These are phyloP conservation scores for Rhinoraja longicauda DNA, from an alignment of 2,797 vertebrate species.

Conservation along the genomic window DNA sequence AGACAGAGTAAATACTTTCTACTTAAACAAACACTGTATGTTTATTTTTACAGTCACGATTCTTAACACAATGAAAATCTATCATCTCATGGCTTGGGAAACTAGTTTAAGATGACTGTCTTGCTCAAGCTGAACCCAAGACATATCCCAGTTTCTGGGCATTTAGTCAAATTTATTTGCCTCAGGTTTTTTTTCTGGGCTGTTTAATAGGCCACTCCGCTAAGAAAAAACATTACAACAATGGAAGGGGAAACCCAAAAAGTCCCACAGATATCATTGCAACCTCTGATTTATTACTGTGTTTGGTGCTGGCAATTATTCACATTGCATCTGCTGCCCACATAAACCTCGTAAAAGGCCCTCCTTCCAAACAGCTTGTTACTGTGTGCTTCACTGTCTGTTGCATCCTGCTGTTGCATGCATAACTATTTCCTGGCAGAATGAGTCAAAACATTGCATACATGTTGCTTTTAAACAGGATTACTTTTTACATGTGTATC, in stretches of 20 bases:
- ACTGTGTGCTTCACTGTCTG: not conserved
- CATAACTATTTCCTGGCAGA: not conserved
- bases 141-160: not conserved
- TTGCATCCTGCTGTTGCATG: not conserved
- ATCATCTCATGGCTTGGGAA: not conserved
- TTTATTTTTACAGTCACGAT: not conserved
- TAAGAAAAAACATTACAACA: not conserved
- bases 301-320: not conserved
- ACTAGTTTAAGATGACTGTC: not conserved
- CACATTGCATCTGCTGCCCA: not conserved
- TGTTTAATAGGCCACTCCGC: not conserved
- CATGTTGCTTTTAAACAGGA: not conserved
- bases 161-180: not conserved
- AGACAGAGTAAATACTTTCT: not conserved
- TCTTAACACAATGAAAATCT: not conserved
- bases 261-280: not conserved
- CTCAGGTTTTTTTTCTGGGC: not conserved
- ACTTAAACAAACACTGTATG: not conserved
- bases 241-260: not conserved
- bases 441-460: not conserved
- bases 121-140: not conserved
- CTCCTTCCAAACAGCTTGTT: not conserved
- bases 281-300: not conserved
- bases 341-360: not conserved
- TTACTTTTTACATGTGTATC: not conserved